Evolutionary conservation across 2,888 invertebrate species (phyloP).

Genomic region (Meiosimyza decipiens): DNA sequence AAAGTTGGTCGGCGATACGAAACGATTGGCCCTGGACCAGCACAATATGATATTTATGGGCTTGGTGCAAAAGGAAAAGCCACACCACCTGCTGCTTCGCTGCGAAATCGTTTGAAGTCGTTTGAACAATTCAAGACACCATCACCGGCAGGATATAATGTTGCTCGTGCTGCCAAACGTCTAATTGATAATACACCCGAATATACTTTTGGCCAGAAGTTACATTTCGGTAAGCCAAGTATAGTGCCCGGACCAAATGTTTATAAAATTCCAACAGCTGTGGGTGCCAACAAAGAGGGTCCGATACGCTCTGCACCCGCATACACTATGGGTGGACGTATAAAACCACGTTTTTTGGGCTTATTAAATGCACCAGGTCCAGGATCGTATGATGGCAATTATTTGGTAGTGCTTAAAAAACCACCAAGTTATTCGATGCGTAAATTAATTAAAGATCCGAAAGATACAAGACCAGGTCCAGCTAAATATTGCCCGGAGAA

Average conservation of each 20-base stretch:
- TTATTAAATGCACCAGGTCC: slow-evolving; percentile 76
- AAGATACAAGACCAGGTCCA: slow-evolving; percentile 82
- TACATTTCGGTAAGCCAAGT: no score
- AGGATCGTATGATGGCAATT: slow-evolving; percentile 76
- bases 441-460: slow-evolving; percentile 79
- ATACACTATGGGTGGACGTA: slow-evolving; percentile 87
- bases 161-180: no score
- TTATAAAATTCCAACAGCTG: slow-evolving; percentile 81
- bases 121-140: no score
- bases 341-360: slow-evolving; percentile 68
- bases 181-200: no score
- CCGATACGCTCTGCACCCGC: slow-evolving; percentile 76
- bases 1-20: no score
- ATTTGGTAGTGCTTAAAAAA: slow-evolving; percentile 69
- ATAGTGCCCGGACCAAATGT: slow-evolving; percentile 77
- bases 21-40: no score
- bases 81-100: no score
- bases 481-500: slow-evolving; percentile 94
- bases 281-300: slow-evolving; percentile 72
- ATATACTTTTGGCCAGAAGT: no score
- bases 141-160: no score
- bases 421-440: slow-evolving; percentile 89
- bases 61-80: no score
- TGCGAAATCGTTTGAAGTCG: no score
- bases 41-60: no score